Base-by-base conservation (phyloP, 2,888 invertebrate species). In the Eristalis tenax region DNA sequence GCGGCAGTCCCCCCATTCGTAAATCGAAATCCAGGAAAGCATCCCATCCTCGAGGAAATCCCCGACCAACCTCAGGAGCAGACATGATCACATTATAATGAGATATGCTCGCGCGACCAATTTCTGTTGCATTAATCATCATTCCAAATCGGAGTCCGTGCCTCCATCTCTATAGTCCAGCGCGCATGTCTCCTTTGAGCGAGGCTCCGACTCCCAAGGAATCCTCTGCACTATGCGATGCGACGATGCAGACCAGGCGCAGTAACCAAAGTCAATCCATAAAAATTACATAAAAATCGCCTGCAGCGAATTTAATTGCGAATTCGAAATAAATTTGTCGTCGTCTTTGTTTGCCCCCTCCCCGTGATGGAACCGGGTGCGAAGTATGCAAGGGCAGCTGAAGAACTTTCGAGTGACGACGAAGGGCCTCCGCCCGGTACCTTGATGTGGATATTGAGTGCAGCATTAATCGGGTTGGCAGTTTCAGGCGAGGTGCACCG, bases 251-350 rank as follows among this genome's bases (percentile, higher is more conserved):
- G 43, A 32, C 56, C 65, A 18, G 43, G 32, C 56, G 23, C 57
- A 57, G 57, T 56, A 77, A 66, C 40, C 75, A 83, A 88, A 89
- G 89, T 89, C 89, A 89, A 90, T 89, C 89, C 89, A 90, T 90
- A 89, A 90, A 90, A 86, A 89, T 90, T 90, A 89, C 89, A 89
- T 89, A 89, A 89, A 90, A 90, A 90, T 90, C 91, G 90, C 91
- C 91, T 90, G 91, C 90, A 89, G 91, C 89, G 91, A 91, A 91
- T 91, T 91, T 91, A 91, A 91, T 91, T 91, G 91, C 91, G 89
- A 90, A 90, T 91, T 89, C 90, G 89, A 90, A 90, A 91, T 91
- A 91, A 91, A 91, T 91, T 91, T 91, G 91, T 91, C 90, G 90
- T 90, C 89, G 79, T 87, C 87, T 87, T 87, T 87, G 87, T 87